These are phyloP conservation scores for Hydrocynus forskahlii DNA, from an alignment of 2,797 vertebrate genomes.

Conservation along the genomic window DNA sequence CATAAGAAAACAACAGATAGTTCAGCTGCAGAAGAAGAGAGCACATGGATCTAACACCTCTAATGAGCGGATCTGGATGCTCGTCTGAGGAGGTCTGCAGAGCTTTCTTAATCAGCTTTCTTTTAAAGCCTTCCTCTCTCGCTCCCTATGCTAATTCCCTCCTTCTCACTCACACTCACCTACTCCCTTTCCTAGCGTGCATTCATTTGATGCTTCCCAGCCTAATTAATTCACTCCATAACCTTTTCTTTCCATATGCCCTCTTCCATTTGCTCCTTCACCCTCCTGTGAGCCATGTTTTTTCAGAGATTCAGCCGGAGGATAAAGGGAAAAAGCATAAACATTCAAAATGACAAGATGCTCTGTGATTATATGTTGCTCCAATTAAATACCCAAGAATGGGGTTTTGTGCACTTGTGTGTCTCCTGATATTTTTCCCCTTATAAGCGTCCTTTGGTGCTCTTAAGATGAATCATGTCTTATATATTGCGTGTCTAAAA, in stretches of 20 bases:
- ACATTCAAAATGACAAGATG: not conserved
- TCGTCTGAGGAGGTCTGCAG: not conserved
- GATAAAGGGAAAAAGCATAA: not conserved
- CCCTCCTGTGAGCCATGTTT: not conserved
- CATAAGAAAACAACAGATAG: not conserved
- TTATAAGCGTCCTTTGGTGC: not conserved
- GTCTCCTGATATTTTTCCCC: too few species aligned
- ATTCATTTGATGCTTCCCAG: not conserved
- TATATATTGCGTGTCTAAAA: not conserved
- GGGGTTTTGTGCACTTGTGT: not conserved
- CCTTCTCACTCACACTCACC: not conserved
- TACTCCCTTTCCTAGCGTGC: not conserved
- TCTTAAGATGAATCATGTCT: not conserved
- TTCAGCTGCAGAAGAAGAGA: not conserved
- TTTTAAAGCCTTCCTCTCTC: constrained; percentile 18
- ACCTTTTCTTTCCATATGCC: not conserved
- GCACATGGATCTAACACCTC: not conserved
- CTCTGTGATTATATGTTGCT: not conserved
- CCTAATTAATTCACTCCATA: not conserved
- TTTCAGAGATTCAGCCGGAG: not conserved
- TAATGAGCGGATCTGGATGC: constrained; percentile 14
- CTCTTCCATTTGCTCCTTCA: not conserved
- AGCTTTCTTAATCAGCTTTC: constrained; percentile 33
- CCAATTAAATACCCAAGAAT: not conserved
- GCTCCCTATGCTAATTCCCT: constrained; percentile 27